Conservation (phyloP, 2,113 vertebrate species). For the Acanthisitta chloris region DNA sequence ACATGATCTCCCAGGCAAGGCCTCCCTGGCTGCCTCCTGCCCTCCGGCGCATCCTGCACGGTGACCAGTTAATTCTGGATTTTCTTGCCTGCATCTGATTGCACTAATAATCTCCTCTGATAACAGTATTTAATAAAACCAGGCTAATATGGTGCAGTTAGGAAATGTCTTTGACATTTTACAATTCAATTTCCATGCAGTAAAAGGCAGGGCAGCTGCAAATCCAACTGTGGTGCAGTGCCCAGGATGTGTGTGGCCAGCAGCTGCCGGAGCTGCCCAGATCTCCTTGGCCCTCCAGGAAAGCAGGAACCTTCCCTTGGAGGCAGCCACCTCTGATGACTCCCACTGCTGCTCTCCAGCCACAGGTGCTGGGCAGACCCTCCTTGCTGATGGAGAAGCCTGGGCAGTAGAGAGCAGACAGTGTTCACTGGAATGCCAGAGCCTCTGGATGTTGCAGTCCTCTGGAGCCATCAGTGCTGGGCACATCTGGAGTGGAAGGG, state of each 20-base stretch:
- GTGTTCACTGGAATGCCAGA: not conserved
- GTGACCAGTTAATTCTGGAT: slow-evolving; percentile 28
- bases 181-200: slow-evolving; percentile 61
- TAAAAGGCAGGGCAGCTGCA: slow-evolving; percentile 55
- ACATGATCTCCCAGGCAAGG: not conserved
- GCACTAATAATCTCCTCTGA: slow-evolving; percentile 62
- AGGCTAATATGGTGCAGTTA: slow-evolving; percentile 44
- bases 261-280: not conserved
- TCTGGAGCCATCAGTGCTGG: rapidly evolving
- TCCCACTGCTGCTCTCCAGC: not conserved
- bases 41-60: rapidly evolving
- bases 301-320: not conserved
- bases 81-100: slow-evolving; percentile 42
- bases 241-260: not conserved
- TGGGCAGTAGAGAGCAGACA: not conserved
- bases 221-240: slow-evolving; percentile 52
- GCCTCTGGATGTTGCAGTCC: not conserved
- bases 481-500: not conserved
- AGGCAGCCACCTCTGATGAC: rapidly evolving
- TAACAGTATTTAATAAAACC: slow-evolving; percentile 63
- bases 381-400: not conserved
- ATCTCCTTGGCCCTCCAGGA: not conserved
- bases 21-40: not conserved
- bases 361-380: not conserved
- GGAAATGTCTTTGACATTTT: slow-evolving; percentile 54